phyloP scores from a whole-genome alignment of 1,140 invertebrate species.

The Camponotus pennsylvanicus region DNA sequence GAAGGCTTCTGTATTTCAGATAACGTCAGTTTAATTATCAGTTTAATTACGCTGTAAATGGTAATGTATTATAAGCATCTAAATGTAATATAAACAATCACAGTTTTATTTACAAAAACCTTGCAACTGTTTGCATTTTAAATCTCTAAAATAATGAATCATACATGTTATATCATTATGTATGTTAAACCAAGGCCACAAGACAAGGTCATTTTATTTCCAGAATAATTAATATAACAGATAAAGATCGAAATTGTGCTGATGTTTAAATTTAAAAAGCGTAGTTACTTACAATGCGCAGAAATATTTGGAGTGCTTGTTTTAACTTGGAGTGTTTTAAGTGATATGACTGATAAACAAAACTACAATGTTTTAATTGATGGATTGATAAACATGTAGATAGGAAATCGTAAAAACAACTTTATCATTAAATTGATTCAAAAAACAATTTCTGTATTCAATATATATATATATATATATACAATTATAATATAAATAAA shows the following conservation, averaged over 20 bases:
- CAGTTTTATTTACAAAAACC: conserved; percentile 31
- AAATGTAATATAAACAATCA: conserved; percentile 9
- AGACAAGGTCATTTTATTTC: background rate
- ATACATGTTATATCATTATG: background rate
- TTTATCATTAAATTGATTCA: background rate
- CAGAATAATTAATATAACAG: conserved; percentile 3
- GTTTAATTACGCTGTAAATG: conserved; percentile 22
- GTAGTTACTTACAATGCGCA: background rate
- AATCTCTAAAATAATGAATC: conserved; percentile 43
- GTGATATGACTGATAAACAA: background rate
- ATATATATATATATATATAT: no score
- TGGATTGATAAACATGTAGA: background rate
- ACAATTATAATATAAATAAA: background rate
- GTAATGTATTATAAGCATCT: background rate
- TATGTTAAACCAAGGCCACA: background rate
- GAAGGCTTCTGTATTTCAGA: conserved; percentile 9
- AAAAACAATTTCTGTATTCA: background rate
- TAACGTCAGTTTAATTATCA: conserved; percentile 24
- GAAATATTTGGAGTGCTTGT: background rate
- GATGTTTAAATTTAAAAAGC: background rate
- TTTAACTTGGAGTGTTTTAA: background rate
- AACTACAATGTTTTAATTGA: background rate
- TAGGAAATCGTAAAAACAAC: background rate
- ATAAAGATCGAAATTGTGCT: background rate
- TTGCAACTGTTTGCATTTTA: background rate